Evolutionary conservation across 1,140 invertebrate genomes (phyloP), one percentile per base, ranked within the genome.

Genomic region (Coenobita brevimanus): DNA sequence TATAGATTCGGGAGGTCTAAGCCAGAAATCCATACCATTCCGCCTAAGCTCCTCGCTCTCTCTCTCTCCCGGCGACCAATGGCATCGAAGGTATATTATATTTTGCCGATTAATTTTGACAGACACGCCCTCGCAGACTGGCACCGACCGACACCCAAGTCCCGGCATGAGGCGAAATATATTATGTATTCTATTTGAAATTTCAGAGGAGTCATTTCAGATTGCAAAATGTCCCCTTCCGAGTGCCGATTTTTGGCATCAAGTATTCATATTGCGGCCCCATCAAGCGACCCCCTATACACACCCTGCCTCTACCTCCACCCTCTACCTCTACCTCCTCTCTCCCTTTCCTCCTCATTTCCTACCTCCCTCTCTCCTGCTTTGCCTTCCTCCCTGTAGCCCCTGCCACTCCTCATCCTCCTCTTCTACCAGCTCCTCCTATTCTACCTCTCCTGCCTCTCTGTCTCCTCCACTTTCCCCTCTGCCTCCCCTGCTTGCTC

Each of bases 181-280:
- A 67, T 82, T 67, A 36, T 60, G 67, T 67, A 69, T 82, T 82
- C 80, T 62, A 82, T 82, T 82, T 82, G 80, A 82, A 82, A 82
- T 82, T 82, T 82, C 80, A 30, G 62, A 82, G 38, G 64, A 82
- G 80, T 69, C 64, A 69, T 82, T 82, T 82, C 80, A 82, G 80
- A 82, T 82, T 71, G 60, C 62, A 69, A 82, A 82, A 82, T 82
- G 80, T 43, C 54, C 80, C 80, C 80, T 82, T 69, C 80, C 64
- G 80, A 54, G 38, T 50, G 60, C 43, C 69, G 80, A 82, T 71
- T 82, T 82, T 82, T 71, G 80, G 64, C 80, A 82, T 82, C 80
- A 82, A 82, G 67, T 82, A 82, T 82, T 82, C 80, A 82, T 82
- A 82, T 50, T 50, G 43, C 62, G 64, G 36, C 64, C 41, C 62